Conservation (phyloP, 2,888 invertebrate genomes). For the Amphimallon solstitiale region DNA sequence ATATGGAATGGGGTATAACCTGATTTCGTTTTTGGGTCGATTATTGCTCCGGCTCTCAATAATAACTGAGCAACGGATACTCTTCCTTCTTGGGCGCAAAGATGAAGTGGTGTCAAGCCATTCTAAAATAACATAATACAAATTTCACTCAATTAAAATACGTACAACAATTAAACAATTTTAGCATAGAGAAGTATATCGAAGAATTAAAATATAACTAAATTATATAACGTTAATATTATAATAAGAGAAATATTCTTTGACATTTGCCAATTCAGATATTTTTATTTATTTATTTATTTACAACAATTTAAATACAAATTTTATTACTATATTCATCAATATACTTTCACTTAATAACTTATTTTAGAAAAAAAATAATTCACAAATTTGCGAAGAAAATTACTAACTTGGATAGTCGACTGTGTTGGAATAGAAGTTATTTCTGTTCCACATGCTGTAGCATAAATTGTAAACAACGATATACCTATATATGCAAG, state of each 20-base stretch:
- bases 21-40: constrained; percentile 79
- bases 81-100: constrained; percentile 95
- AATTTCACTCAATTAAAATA: neutral
- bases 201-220: no score
- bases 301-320: no score
- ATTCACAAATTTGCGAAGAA: no score
- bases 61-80: constrained; percentile 85
- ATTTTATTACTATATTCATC: no score
- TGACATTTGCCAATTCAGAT: no score
- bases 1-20: constrained; percentile 97
- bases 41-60: constrained; percentile 79
- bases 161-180: neutral
- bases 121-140: constrained; percentile 67
- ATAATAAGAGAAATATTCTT: neutral
- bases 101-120: constrained; percentile 92
- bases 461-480: no score
- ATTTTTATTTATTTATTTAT: no score
- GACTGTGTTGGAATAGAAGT: neutral
- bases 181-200: neutral
- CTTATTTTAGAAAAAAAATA: no score
- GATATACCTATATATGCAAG: no score
- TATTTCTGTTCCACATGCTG: neutral
- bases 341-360: no score
- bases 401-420: constrained; percentile 8
- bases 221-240: neutral